Conservation (phyloP, 2,113 vertebrate species). For the Acrocephalus arundinaceus region DNA sequence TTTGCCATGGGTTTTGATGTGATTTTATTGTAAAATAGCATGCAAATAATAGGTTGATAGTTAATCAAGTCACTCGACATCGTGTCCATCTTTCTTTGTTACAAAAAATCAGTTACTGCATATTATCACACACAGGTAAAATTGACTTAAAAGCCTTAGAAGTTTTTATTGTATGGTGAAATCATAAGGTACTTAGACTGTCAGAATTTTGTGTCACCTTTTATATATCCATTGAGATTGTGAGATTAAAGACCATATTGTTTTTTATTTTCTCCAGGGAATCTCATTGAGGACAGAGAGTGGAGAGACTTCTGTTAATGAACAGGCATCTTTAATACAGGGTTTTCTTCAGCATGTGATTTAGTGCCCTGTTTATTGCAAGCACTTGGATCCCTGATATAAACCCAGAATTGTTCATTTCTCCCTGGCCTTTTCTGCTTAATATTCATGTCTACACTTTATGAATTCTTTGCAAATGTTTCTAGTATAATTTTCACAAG, state of each 20-base stretch:
- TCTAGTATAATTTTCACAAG: neutral
- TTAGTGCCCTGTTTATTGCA: neutral
- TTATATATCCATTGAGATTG: neutral
- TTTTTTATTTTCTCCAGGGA: neutral
- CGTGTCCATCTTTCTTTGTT: neutral
- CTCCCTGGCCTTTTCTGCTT: neutral
- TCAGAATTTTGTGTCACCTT: neutral
- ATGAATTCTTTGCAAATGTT: neutral
- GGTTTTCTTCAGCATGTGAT: neutral
- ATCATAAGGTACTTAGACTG: neutral
- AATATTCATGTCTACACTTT: neutral
- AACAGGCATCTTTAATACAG: neutral
- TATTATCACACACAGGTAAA: neutral
- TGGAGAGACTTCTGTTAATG: neutral
- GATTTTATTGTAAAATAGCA: neutral
- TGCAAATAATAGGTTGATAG: neutral
- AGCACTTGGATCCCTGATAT: neutral
- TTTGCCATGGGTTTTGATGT: neutral
- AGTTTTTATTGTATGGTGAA: neutral
- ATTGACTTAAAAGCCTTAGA: neutral
- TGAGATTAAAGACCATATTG: neutral
- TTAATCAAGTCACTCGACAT: neutral
- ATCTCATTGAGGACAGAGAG: neutral
- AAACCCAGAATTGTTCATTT: neutral
- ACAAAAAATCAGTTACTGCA: neutral